Conservation (phyloP, 2,113 vertebrate species). For the Scartelaos histophorus region DNA sequence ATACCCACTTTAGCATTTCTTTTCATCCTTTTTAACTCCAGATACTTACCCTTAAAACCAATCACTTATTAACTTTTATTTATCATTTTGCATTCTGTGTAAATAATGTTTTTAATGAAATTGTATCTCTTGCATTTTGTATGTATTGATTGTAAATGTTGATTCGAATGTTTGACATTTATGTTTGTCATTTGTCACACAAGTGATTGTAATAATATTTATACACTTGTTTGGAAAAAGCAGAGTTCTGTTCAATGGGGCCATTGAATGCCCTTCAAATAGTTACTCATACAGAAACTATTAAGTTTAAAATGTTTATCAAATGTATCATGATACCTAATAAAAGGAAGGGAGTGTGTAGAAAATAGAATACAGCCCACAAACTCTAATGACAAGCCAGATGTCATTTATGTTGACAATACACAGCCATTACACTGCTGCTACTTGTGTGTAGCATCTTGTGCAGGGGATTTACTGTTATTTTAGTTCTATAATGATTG, state of each 20-base stretch:
- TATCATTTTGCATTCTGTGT: not conserved
- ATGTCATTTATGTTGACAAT: not conserved
- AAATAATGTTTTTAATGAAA: not conserved
- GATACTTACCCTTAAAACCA: not conserved
- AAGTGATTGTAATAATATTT: too few relatives aligned
- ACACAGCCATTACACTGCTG: not conserved
- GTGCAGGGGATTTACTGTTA: too few relatives aligned
- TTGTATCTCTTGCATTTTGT: too few relatives aligned
- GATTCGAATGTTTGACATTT: not conserved
- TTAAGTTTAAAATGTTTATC: not conserved
- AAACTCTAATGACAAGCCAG: not conserved
- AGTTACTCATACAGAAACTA: not conserved
- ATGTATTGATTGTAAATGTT: not conserved
- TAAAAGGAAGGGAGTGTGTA: not conserved
- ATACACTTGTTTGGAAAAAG: too few relatives aligned
- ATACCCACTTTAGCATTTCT: not conserved
- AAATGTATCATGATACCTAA: not conserved
- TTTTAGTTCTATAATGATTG: too few relatives aligned
- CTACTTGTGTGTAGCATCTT: too few relatives aligned
- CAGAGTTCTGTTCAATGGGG: too few relatives aligned
- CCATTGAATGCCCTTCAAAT: too few relatives aligned
- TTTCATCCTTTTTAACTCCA: not conserved
- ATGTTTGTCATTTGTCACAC: too few relatives aligned
- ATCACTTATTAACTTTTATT: not conserved
- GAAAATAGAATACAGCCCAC: not conserved